Evolutionary conservation across 2,888 invertebrate species (phyloP).

Genomic region (Cyclophora albipunctata): DNA sequence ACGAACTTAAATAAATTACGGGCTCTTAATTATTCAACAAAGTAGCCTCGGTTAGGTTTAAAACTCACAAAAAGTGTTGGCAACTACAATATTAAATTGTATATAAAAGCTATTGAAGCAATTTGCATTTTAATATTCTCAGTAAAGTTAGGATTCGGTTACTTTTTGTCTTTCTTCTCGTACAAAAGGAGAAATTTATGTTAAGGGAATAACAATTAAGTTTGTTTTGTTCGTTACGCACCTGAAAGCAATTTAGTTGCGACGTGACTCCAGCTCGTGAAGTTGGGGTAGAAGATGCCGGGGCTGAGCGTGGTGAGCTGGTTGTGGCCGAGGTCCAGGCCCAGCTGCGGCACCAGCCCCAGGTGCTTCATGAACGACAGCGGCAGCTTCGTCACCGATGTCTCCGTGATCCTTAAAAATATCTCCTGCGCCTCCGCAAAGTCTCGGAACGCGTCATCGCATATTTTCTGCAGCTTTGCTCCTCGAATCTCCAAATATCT

Average conservation of each 20-base stretch:
- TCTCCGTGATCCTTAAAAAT: constrained; percentile 83
- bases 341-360: constrained; percentile 85
- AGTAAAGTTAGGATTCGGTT: constrained; percentile 8
- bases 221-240: constrained; percentile 41
- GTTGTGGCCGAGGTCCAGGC: constrained; percentile 88
- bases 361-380: constrained; percentile 85
- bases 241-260: constrained; percentile 90
- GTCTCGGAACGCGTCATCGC: constrained; percentile 85
- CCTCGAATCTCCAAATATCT: constrained; percentile 88
- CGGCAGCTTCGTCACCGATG: constrained; percentile 86
- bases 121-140: constrained; percentile 11
- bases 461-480: constrained; percentile 80
- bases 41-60: too few relatives aligned
- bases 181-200: constrained; percentile 1
- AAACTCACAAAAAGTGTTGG: background rate
- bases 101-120: constrained; percentile 8
- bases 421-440: constrained; percentile 85
- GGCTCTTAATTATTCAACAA: too few relatives aligned
- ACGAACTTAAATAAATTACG: too few relatives aligned
- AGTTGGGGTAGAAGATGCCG: constrained; percentile 90
- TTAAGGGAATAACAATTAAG: background rate
- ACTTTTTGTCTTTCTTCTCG: constrained; percentile 4
- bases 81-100: constrained; percentile 7
- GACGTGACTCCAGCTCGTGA: constrained; percentile 89
- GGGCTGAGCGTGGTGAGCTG: constrained; percentile 86